Evolutionary conservation across 2,888 invertebrate species (phyloP), one percentile per base, ranked within the genome.

Genomic region (Phortica okadai): DNA sequence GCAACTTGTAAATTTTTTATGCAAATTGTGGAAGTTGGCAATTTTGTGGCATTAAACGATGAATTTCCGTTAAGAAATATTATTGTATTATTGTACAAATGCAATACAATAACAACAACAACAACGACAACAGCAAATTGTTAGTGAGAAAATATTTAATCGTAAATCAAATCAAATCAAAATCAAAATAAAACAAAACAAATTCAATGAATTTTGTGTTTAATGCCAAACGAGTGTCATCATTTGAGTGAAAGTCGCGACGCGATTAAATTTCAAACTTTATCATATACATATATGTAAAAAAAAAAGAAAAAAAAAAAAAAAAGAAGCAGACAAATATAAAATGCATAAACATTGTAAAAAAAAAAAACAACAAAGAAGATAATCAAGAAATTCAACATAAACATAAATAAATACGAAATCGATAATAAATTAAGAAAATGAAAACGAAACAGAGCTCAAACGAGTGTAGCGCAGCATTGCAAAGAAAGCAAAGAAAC

Each of bases 21-120:
- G 70, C 54, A 72, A 72, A 72, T 72, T 72, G 70, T 72, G 70
- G 70, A 72, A 72, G 70, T 72, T 72, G 56, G 70, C 70, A 56
- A 72, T 72, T 72, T 72, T 56, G 70, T 72, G 25, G 70, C 70
- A 72, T 72, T 72, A 33, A 72, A 72, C 70, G n/a, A 16, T 72
- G 70, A 33, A 33, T 72, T 72, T 72, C 70, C 70, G 70, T 72
- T 56, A 54, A 72, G 44, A 25, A 25, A 62, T 8, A 56, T 56
- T 14, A 3, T 4, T n/a, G 58, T 14, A 3, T 21, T 21, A 21
- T 21, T 25, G 16, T 16, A 54, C 25, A 50, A 72, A 1, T 54
- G 54, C 16, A 54, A 21, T 54, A 70, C 42, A 14, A 41, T 5
- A 66, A 66, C 66, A 66, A 66, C n/a, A 58, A n/a, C 11, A 59